Conservation (phyloP, 2,888 invertebrate genomes). For the Cryptops parisi region DNA sequence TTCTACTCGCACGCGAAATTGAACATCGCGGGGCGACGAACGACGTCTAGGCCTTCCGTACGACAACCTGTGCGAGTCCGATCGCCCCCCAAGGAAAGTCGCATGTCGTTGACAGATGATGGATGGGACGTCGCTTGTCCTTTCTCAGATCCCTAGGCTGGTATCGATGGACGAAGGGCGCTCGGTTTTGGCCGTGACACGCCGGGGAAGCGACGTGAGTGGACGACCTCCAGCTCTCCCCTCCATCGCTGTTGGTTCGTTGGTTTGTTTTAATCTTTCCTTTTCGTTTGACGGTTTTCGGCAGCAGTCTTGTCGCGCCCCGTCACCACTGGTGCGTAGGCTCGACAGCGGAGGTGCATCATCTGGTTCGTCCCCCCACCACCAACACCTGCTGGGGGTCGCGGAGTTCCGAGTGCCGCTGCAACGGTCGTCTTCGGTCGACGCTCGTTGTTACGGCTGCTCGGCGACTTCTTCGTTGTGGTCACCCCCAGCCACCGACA, state of each 20-base stretch:
- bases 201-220: slow-evolving; percentile 6
- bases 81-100: no score
- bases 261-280: background rate
- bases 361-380: background rate
- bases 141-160: slow-evolving; percentile 1
- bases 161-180: slow-evolving; percentile 3
- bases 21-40: no score
- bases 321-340: slow-evolving; percentile 68
- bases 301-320: slow-evolving; percentile 47
- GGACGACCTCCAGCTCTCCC: no score
- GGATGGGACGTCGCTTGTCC: no score
- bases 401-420: slow-evolving; percentile 1
- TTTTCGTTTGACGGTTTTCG: background rate
- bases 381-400: background rate
- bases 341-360: slow-evolving; percentile 50
- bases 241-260: background rate
- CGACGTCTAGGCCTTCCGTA: no score
- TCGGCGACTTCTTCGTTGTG: background rate
- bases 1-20: no score
- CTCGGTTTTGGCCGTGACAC: background rate
- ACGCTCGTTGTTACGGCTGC: background rate
- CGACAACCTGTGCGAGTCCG: no score
- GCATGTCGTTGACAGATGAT: no score
- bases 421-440: slow-evolving; percentile 14
- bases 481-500: background rate